These are phyloP conservation scores for Monochamus alternatus DNA, from an alignment of 2,888 invertebrate species.

Conservation along the genomic window DNA sequence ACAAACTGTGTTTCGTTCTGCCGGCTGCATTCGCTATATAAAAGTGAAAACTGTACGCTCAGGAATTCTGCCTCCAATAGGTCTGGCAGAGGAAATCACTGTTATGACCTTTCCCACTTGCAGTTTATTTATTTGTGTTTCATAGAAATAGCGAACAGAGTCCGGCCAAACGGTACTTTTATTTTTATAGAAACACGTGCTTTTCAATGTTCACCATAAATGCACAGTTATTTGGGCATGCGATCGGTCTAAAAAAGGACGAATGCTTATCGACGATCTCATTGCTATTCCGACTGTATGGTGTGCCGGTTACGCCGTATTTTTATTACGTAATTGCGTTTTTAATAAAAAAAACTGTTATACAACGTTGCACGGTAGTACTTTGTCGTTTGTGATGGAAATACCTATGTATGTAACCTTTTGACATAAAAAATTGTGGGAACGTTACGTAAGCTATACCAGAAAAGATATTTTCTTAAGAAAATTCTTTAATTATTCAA, in stretches of 20 bases:
- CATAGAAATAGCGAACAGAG: no score
- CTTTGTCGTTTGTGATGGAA: no score
- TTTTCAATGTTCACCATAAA: neutral
- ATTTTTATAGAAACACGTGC: neutral
- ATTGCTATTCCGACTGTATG: neutral
- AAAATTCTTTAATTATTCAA: no score
- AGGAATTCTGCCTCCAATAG: neutral
- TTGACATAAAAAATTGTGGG: no score
- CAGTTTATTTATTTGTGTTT: neutral
- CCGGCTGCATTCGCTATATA: neutral
- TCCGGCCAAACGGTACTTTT: neutral
- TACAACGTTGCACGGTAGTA: no score
- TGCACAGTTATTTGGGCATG: neutral
- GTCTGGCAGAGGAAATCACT: neutral
- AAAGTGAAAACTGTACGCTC: neutral
- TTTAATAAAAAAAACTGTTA: no score
- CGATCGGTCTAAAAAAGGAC: neutral
- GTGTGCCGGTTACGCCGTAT: no score
- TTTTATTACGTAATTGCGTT: no score
- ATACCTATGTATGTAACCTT: no score
- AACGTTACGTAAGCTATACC: no score
- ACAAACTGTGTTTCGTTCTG: no score
- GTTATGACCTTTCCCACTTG: neutral
- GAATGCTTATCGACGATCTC: neutral
- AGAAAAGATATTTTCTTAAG: no score